These are phyloP conservation scores for Drosophila eohydei DNA, from an alignment of 2,888 invertebrate species.

Conservation along the genomic window DNA sequence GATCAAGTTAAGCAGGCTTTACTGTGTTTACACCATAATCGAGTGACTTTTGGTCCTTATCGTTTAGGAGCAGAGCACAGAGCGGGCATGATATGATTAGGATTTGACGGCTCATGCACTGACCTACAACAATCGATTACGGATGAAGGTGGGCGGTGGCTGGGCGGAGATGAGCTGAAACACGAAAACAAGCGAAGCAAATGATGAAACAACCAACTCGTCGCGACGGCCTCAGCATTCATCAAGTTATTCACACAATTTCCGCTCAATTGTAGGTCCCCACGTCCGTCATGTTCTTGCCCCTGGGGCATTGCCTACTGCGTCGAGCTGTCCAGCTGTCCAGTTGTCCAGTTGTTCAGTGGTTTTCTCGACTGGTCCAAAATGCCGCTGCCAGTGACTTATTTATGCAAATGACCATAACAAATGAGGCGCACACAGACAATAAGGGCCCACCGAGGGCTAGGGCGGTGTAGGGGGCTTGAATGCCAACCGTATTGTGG, in stretches of 20 bases:
- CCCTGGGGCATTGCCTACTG: neutral
- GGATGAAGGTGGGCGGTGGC: neutral
- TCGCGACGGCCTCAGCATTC: constrained; percentile 54
- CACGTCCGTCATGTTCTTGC: neutral
- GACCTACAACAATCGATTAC: constrained; percentile 36
- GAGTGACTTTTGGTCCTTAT: constrained; percentile 16
- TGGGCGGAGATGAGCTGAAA: neutral
- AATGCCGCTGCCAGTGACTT: constrained; percentile 72
- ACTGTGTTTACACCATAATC: constrained; percentile 19
- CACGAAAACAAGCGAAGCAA: constrained; percentile 30
- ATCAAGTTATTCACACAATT: constrained; percentile 78
- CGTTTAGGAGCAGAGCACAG: constrained; percentile 1
- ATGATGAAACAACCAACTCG: constrained; percentile 38
- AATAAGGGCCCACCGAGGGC: neutral
- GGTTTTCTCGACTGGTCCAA: constrained; percentile 46
- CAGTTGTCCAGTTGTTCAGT: constrained; percentile 21
- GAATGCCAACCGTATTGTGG: constrained; percentile 67
- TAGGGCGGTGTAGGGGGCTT: neutral
- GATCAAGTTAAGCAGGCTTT: constrained; percentile 10
- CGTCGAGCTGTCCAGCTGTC: constrained; percentile 1
- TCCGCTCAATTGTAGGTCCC: constrained; percentile 27
- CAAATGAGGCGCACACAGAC: constrained; percentile 72
- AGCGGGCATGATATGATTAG: constrained; percentile 30
- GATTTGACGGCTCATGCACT: constrained; percentile 23
- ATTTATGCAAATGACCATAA: constrained; percentile 81